Conservation (phyloP, 2,888 invertebrate genomes). For the Eubasilissa splendida region DNA sequence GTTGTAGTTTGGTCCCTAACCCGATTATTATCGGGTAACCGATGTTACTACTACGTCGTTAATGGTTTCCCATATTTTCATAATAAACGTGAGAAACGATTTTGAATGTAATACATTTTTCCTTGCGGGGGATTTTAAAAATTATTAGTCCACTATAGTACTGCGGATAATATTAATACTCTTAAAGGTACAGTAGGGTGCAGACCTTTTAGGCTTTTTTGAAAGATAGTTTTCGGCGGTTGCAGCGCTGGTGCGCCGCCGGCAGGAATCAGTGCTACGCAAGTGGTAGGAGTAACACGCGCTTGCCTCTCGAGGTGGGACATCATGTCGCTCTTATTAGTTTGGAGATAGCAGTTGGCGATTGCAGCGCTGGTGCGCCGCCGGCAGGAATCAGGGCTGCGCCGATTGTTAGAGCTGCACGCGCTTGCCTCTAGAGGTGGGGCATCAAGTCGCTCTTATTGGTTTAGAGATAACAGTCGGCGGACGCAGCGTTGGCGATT, state of each 20-base stretch:
- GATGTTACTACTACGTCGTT: too few relatives aligned
- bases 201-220: background rate
- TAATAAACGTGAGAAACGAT: too few relatives aligned
- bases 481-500: conserved; percentile 19
- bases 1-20: too few relatives aligned
- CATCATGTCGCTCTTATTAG: background rate
- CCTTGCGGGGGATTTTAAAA: too few relatives aligned
- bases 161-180: too few relatives aligned
- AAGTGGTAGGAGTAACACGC: conserved; percentile 51
- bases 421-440: conserved; percentile 32
- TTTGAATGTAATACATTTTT: too few relatives aligned
- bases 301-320: conserved; percentile 18
- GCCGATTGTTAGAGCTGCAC: conserved; percentile 51
- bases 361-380: conserved; percentile 39
- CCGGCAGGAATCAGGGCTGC: conserved; percentile 48
- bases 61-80: too few relatives aligned
- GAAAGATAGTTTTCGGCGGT: conserved; percentile 54
- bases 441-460: background rate
- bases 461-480: conserved; percentile 54
- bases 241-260: conserved; percentile 42
- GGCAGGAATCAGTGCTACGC: conserved; percentile 47
- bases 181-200: too few relatives aligned
- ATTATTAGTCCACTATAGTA: too few relatives aligned
- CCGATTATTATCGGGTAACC: too few relatives aligned
- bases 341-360: conserved; percentile 54